These are phyloP conservation scores for Thyatira batis DNA, from an alignment of 2,888 invertebrate species.

Conservation along the genomic window DNA sequence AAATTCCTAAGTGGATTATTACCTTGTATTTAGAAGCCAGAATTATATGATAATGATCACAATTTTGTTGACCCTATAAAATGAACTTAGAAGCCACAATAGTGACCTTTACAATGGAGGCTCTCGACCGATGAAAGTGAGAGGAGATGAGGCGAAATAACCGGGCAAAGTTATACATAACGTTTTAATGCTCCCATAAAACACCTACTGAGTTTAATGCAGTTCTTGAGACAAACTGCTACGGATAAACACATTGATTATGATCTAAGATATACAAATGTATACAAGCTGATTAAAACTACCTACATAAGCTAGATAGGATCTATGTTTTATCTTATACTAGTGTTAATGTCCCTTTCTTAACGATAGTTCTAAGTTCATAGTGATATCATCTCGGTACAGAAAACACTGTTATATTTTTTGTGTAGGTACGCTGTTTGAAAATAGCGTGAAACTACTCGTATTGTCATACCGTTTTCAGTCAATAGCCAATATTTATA, in stretches of 20 bases:
- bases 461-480: neutral
- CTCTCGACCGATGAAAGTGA: constrained; percentile 27
- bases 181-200: neutral
- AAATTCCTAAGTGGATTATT: too few species aligned
- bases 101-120: constrained; percentile 1
- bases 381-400: too few species aligned
- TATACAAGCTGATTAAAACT: too few species aligned
- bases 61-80: neutral
- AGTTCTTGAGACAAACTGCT: neutral
- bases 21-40: too few species aligned
- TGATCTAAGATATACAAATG: too few species aligned
- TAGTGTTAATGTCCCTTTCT: too few species aligned
- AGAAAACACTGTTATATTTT: neutral
- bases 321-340: too few species aligned
- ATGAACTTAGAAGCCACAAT: neutral
- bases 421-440: neutral
- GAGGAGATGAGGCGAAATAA: constrained; percentile 13
- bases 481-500: neutral
- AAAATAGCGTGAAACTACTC: neutral
- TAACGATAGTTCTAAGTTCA: too few species aligned
- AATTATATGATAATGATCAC: too few species aligned
- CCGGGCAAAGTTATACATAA: neutral
- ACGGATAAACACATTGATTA: too few species aligned
- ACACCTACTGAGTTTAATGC: neutral
- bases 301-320: too few species aligned